Evolutionary conservation across 2,888 invertebrate species (phyloP).

Genomic region (Cylindroiulus punctatus): DNA sequence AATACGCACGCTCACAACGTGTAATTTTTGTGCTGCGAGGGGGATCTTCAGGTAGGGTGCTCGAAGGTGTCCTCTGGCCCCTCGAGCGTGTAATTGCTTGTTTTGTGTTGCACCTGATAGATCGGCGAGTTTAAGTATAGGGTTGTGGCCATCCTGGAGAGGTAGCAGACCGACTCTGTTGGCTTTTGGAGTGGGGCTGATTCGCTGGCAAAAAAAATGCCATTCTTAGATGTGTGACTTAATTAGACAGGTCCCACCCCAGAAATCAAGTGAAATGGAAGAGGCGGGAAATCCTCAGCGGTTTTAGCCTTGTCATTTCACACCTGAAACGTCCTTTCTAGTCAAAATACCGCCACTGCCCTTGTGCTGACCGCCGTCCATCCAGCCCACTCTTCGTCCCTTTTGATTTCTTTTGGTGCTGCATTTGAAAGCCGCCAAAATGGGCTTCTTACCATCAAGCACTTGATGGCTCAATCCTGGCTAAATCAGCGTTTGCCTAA

Average conservation of each 20-base stretch:
- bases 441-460: constrained; percentile 23
- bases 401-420: neutral
- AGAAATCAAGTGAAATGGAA: constrained; percentile 38
- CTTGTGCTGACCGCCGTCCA: neutral
- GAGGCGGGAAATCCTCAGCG: neutral
- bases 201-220: neutral
- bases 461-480: constrained; percentile 22
- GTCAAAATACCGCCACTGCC: constrained; percentile 29
- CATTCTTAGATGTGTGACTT: constrained; percentile 42
- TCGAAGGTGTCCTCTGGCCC: neutral
- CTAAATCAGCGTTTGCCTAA: constrained; percentile 8
- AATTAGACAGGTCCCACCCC: constrained; percentile 42
- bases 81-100: constrained; percentile 6
- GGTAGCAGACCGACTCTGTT: constrained; percentile 14
- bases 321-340: constrained; percentile 23
- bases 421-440: constrained; percentile 6
- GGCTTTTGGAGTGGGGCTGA: neutral
- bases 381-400: neutral
- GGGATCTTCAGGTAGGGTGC: neutral
- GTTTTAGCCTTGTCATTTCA: constrained; percentile 28
- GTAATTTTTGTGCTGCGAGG: neutral
- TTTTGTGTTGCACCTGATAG: constrained; percentile 33
- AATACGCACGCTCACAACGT: neutral
- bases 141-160: neutral
- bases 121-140: constrained; percentile 12